Evolutionary conservation across 1,140 invertebrate genomes (phyloP), one percentile per base, ranked within the genome.

Genomic region (Rhyzopertha dominica): DNA sequence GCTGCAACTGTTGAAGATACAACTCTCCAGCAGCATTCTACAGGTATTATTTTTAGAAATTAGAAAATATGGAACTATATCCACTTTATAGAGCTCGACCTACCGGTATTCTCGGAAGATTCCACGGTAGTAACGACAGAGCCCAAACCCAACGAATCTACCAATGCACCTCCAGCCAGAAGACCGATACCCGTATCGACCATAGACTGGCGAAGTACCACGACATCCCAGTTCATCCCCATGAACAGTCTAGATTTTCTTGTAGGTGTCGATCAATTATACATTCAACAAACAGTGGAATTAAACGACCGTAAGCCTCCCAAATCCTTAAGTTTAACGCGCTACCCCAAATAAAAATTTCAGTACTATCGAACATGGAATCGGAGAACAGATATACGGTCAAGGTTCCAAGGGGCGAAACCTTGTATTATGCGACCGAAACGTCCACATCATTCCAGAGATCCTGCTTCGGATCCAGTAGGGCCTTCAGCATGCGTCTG

Each of bases 341-440:
- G n/a, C n/a, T n/a, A n/a, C n/a, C n/a, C n/a, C n/a, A n/a, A n/a
- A n/a, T n/a, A n/a, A n/a, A n/a, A n/a, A n/a, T 54, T 54, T 28
- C 22, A 66, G 64, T 67, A 37, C 41, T 66, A 32, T 37, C 62
- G 26, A 53, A 55, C 45, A 61, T 71, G 0, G 63, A 67, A 2
- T 79, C 79, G 1, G 79, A 81, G 62, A 81, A 80, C 58, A 70
- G 78, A 20, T 82, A 79, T 61, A 75, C 75, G 42, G 67, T 82
- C 2, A 72, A 74, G 51, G 73, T 79, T 2, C 78, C 78, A 0
- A 62, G 74, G 20, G 77, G 78, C 2, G 78, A 81, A 49, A 73
- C 78, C 2, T 59, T 82, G 13, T 82, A 76, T 53, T 73, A 78
- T 26, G 79, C 77, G 13, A 76, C 71, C 17, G 80, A 82, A 54